A percentile compares a stretch with the other conserved stretches of the same genome.
phyloP scores from a whole-genome alignment of 2,888 invertebrate species.

The Fragum whitleyi region DNA sequence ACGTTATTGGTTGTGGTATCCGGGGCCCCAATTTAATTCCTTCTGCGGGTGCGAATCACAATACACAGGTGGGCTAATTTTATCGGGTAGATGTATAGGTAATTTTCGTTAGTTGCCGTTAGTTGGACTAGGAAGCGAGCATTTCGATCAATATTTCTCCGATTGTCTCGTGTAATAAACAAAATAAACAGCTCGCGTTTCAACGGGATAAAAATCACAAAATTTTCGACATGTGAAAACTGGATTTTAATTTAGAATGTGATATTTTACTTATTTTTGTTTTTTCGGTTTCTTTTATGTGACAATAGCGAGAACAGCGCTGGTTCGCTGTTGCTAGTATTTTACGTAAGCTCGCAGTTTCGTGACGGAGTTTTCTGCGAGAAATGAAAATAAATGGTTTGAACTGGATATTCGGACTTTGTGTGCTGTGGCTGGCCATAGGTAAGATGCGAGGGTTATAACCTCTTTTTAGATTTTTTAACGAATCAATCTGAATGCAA shows the following conservation, averaged over 20 bases:
- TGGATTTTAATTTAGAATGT: constrained; percentile 14
- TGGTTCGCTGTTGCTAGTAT: constrained; percentile 52
- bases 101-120: neutral
- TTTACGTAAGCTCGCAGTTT: constrained; percentile 24
- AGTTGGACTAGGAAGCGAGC: neutral
- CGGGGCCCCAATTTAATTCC: constrained; percentile 1
- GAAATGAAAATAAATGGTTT: constrained; percentile 34
- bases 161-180: constrained; percentile 15
- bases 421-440: constrained; percentile 35
- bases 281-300: constrained; percentile 16
- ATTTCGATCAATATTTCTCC: constrained; percentile 20
- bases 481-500: too few relatives aligned
- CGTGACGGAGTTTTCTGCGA: neutral
- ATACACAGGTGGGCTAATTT: constrained; percentile 23
- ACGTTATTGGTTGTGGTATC: neutral
- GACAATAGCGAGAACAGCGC: constrained; percentile 39
- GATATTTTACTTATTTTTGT: constrained; percentile 11
- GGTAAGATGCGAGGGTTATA: constrained; percentile 23
- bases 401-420: constrained; percentile 22
- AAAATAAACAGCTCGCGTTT: neutral
- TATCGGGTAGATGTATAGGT: constrained; percentile 28
- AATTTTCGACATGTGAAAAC: constrained; percentile 19
- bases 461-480: neutral
- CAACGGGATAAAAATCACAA: neutral
- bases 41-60: constrained; percentile 7